phyloP scores from a whole-genome alignment of 2,113 vertebrate species.

The Ranitomeya variabilis region DNA sequence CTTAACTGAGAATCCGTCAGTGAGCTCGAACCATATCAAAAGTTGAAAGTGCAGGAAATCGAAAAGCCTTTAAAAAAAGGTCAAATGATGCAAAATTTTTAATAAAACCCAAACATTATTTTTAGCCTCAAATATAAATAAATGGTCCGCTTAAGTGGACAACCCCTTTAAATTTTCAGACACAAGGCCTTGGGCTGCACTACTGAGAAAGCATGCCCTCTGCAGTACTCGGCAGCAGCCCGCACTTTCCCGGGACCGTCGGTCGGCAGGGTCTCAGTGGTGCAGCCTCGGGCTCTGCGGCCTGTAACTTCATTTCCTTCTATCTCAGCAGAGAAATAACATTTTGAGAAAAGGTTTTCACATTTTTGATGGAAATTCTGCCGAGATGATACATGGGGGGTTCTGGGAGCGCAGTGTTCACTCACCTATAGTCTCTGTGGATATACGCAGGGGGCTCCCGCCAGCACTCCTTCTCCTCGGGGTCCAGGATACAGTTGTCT shows the following conservation, averaged over 20 bases:
- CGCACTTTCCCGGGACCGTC: too few species aligned
- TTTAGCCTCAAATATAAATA: too few species aligned
- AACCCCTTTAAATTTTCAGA: too few species aligned
- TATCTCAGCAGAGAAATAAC: not conserved
- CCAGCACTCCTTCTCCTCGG: conserved; percentile 90
- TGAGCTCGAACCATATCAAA: too few species aligned
- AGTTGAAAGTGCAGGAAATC: too few species aligned
- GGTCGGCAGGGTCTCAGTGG: not conserved
- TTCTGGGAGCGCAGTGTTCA: not conserved
- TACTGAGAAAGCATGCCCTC: not conserved
- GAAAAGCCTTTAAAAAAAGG: too few species aligned
- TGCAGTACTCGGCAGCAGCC: too few species aligned
- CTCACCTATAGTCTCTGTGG: conserved; percentile 91
- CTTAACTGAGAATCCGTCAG: too few species aligned
- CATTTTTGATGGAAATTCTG: not conserved
- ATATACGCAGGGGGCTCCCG: conserved; percentile 89
- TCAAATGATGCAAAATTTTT: too few species aligned
- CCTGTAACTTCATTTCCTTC: not conserved
- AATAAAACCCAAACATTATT: too few species aligned
- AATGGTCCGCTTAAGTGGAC: too few species aligned
- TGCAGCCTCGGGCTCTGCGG: not conserved
- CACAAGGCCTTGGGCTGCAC: not conserved
- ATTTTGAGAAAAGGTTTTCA: not conserved
- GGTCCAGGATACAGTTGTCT: conserved; percentile 94
- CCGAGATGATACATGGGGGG: not conserved